phyloP scores from a whole-genome alignment of 92 coral and sea anemone species.

The Parazoanthus atlanticus region DNA sequence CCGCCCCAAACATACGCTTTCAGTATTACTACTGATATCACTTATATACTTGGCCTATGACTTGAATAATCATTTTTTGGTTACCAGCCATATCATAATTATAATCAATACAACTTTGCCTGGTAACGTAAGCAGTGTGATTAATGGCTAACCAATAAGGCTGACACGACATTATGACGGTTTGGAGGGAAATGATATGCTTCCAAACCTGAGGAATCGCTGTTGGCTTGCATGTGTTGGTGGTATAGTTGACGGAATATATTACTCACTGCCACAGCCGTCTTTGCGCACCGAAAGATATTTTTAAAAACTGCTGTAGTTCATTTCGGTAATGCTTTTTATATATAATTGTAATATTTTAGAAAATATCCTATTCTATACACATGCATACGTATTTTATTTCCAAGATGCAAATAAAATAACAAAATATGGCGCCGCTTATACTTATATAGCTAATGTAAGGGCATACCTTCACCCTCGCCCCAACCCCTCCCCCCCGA shows the following conservation, averaged over 20 bases:
- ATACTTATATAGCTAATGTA: too few relatives aligned
- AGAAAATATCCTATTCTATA: too few relatives aligned
- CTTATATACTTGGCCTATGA: not conserved
- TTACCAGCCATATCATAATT: not conserved
- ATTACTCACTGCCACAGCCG: not conserved
- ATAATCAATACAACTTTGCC: not conserved
- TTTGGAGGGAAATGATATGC: slow-evolving; percentile 25
- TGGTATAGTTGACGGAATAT: not conserved
- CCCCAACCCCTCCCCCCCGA: too few relatives aligned
- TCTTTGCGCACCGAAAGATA: not conserved
- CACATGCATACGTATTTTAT: too few relatives aligned
- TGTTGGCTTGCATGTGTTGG: slow-evolving; percentile 1
- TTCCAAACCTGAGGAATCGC: slow-evolving; percentile 19
- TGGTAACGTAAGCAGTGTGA: not conserved
- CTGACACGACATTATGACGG: slow-evolving; percentile 18
- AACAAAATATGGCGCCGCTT: too few relatives aligned
- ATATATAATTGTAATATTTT: too few relatives aligned
- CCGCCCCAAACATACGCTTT: not conserved
- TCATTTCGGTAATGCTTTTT: too few relatives aligned
- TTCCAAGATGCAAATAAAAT: too few relatives aligned
- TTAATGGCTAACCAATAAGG: not conserved
- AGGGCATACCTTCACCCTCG: too few relatives aligned
- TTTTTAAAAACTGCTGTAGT: not conserved
- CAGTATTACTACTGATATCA: not conserved
- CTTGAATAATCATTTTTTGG: not conserved